phyloP scores from a whole-genome alignment of 2,888 invertebrate genomes.

The Rotaria sp. region DNA sequence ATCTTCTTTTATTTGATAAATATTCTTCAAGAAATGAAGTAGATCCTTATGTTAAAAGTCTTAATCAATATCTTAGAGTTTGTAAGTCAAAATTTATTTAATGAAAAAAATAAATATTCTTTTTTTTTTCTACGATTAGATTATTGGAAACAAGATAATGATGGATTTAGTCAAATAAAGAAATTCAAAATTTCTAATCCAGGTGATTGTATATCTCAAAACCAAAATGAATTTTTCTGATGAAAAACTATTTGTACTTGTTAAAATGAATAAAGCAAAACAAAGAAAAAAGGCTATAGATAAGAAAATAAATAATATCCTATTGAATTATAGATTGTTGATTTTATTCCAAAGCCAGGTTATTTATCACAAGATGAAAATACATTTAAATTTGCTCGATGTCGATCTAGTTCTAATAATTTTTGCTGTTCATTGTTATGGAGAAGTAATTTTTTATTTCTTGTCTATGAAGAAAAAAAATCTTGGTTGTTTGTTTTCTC shows the following conservation, averaged over 20 bases:
- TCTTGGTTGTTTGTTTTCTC: not conserved
- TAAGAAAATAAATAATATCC: not conserved
- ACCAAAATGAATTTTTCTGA: not conserved
- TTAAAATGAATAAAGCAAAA: constrained; percentile 29
- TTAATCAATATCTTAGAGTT: not conserved
- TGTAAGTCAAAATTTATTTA: not conserved
- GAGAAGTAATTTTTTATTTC: not conserved
- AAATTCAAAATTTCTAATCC: not conserved
- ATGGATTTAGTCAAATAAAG: not conserved
- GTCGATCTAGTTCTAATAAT: constrained; percentile 37
- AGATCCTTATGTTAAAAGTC: not conserved
- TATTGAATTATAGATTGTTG: not conserved
- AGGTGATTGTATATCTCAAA: not conserved
- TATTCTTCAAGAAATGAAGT: not conserved
- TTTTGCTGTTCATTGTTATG: not conserved
- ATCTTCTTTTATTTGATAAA: constrained; percentile 65
- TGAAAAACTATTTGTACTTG: not conserved
- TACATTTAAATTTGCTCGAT: not conserved
- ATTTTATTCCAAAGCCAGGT: not conserved
- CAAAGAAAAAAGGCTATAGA: not conserved
- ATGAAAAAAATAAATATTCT: not conserved
- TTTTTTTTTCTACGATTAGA: not conserved
- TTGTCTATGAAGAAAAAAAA: not conserved
- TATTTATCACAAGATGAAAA: not conserved
- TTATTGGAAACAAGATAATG: not conserved